Evolutionary conservation across 2,113 vertebrate genomes (phyloP), one percentile per base, ranked within the genome.

Genomic region (Neodontobutis hainanensis): DNA sequence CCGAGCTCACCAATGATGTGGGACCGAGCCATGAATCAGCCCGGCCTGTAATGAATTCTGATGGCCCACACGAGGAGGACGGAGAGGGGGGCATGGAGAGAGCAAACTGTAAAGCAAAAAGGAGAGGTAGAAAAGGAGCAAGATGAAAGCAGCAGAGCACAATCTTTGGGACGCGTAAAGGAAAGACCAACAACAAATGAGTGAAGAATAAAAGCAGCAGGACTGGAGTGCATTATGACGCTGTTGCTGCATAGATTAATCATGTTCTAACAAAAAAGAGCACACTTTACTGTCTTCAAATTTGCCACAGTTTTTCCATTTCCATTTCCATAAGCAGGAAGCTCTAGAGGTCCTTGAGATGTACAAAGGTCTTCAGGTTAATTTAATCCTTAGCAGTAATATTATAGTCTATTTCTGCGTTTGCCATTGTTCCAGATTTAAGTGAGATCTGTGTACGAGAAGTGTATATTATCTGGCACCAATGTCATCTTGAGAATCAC

Each of bases 1-100:
- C 68, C 48, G 43, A 57, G 76, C 75, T 63, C 61, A 62, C 75
- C 85, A 55, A 46, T 61, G 83, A 82, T 81, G 83, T 80, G 81
- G 78, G 82, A 84, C 88, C 50, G 69, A 68, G 74, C 67, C 81
- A 83, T 90, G 85, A 88, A 90, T 88, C 88, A 90, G 72, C 76
- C 70, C 78, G n/a, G 62, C 71, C 78, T 62, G 72, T 83, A 83
- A 90, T 88, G 86, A 87, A 87, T 86, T 77, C 81, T 75, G 75
- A 87, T 78, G 75, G 83, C 71, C 83, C 70, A 71, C 69, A 78
- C 65, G 66, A 69, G 73, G 67, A 51, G 72, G 60, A 19, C 65
- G 61, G 65, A 59, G 47, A 52, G 15, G 57, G 45, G n/a, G 14
- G 40, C 8, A 64, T 60, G 34, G n/a, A 27, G 48, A 36, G 14